Evolutionary conservation across 2,888 invertebrate species (phyloP), one percentile per base, ranked within the genome.

Genomic region (Lithosia quadra): DNA sequence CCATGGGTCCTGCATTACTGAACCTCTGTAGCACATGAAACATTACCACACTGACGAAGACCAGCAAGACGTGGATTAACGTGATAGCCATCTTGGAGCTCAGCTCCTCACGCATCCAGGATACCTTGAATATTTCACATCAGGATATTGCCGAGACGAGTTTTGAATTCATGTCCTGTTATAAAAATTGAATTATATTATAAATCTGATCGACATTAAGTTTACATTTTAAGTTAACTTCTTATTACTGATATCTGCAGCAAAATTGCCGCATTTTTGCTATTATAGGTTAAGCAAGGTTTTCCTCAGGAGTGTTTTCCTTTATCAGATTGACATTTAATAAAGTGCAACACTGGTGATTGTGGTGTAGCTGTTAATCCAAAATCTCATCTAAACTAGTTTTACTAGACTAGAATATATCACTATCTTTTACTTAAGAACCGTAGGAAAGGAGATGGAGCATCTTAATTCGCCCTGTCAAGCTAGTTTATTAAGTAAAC

Each of bases 61-160:
- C 85, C 2, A 82, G 84, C 11, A 86, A 18, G 0, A 82, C 86
- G 66, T 91, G 89, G 11, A 90, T 67, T 10, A 88, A 56, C 63
- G 78, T 79, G 81, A 82, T 77, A 36, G 63, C 76, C 68, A 67
- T 71, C 34, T 24, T 71, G n/a, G 11, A 49, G 34, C 33, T 36
- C 7, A 18, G 34, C 21, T 15, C 34, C 55, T 55, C 55, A 34
- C 55, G 11, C 49, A 0, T 24, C 21, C 28, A 18, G 34, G 34
- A 0, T 34, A 33, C n/a, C n/a, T n/a, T n/a, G n/a, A n/a, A n/a
- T n/a, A n/a, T n/a, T n/a, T n/a, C n/a, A n/a, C n/a, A n/a, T n/a
- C 39, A 22, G 22, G 39, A 18, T 22, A 60, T 39, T 18, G 39
- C 22, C 18, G 18, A 60, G 18, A 21, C 22, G 15, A 1, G 3